A percentile compares a stretch with the other conserved stretches of the same genome.
These are phyloP conservation scores for Intellagama lesueurii DNA, from an alignment of 2,797 vertebrate genomes.

Conservation along the genomic window DNA sequence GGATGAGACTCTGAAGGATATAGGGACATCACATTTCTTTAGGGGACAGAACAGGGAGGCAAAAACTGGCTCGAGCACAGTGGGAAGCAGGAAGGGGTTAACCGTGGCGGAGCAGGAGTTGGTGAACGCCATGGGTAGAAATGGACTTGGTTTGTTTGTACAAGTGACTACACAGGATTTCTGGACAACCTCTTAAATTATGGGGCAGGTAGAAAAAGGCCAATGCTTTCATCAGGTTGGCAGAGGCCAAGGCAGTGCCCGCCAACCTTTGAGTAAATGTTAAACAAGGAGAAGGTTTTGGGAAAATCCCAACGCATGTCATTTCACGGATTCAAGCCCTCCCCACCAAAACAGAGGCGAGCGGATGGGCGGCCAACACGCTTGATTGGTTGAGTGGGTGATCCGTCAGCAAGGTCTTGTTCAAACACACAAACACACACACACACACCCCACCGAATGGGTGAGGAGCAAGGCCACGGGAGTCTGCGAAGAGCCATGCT, in stretches of 20 bases:
- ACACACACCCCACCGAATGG: slow-evolving; percentile 46
- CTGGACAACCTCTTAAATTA: slow-evolving; percentile 52
- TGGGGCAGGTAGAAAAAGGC: slow-evolving; percentile 51
- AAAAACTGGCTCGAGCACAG: neutral
- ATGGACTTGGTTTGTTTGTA: slow-evolving; percentile 46
- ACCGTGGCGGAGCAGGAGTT: slow-evolving; percentile 33
- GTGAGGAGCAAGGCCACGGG: slow-evolving; percentile 47
- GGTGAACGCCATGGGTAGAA: slow-evolving; percentile 32
- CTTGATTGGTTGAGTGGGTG: slow-evolving; percentile 48
- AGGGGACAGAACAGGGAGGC: neutral
- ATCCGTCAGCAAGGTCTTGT: slow-evolving; percentile 54
- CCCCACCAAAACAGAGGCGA: slow-evolving; percentile 56
- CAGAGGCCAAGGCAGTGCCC: slow-evolving; percentile 55
- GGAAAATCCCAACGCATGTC: slow-evolving; percentile 45
- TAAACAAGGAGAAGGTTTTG: slow-evolving; percentile 60
- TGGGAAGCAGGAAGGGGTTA: neutral
- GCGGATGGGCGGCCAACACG: slow-evolving; percentile 22
- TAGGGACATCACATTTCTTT: slow-evolving; percentile 37
- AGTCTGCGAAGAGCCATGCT: neutral
- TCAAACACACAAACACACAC: slow-evolving; percentile 58
- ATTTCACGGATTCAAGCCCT: slow-evolving; percentile 57
- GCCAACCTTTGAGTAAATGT: slow-evolving; percentile 66
- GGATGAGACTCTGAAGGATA: slow-evolving; percentile 63
- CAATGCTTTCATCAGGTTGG: slow-evolving; percentile 64
- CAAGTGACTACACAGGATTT: slow-evolving; percentile 36